Percentiles rank a stretch among this genome's conserved stretches.
These are phyloP conservation scores for Leptinotarsa rubiginosa DNA, from an alignment of 2,888 invertebrate species.

Conservation along the genomic window DNA sequence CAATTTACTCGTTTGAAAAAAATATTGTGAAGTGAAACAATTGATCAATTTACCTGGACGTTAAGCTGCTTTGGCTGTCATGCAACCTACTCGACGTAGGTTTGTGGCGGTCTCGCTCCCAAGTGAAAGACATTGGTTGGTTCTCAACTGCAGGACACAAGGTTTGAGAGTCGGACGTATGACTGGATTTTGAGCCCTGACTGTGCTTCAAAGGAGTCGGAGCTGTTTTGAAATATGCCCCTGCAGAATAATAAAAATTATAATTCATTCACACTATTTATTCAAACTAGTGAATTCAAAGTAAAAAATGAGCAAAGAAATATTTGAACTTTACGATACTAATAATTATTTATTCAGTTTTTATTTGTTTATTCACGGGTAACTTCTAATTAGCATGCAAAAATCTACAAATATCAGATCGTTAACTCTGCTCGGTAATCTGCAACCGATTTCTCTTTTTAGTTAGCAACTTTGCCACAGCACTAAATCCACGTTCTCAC, in stretches of 20 bases:
- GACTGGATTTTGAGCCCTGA: conserved; percentile 61
- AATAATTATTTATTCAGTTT: no score
- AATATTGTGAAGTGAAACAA: background rate
- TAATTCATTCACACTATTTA: background rate
- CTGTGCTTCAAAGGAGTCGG: conserved; percentile 55
- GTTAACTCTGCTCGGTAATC: no score
- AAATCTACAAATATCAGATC: no score
- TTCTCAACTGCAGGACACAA: conserved; percentile 48
- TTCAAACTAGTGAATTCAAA: no score
- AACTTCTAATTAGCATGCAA: no score
- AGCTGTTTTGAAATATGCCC: conserved; percentile 60
- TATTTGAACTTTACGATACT: no score
- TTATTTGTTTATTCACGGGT: no score
- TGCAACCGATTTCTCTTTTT: no score
- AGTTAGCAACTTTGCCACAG: no score
- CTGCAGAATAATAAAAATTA: conserved; percentile 37
- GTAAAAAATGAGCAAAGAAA: no score
- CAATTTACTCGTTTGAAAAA: no score
- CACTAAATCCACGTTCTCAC: no score
- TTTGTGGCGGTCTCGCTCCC: conserved; percentile 55
- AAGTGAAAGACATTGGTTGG: conserved; percentile 49
- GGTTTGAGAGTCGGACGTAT: conserved; percentile 57
- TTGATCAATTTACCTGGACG: conserved; percentile 55
- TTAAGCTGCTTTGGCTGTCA: conserved; percentile 65
- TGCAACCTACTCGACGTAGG: conserved; percentile 59